Conservation (phyloP, 2,888 invertebrate species). For the Masnerella sp. region DNA sequence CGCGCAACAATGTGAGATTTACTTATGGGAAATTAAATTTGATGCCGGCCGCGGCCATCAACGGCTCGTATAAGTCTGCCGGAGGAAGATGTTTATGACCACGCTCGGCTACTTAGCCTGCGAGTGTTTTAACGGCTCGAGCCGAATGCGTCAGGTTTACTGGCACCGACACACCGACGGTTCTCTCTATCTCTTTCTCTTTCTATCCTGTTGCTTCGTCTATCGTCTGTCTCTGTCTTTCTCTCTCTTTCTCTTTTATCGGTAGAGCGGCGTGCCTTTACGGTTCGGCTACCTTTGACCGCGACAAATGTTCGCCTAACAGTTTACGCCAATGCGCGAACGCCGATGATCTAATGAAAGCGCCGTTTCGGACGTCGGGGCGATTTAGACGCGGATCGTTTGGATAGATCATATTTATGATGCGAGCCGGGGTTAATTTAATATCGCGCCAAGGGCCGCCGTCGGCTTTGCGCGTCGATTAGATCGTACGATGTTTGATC, state of each 20-base stretch:
- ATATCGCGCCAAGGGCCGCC: slow-evolving; percentile 20
- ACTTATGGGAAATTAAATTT: slow-evolving; percentile 74
- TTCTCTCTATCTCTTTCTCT: slow-evolving; percentile 1
- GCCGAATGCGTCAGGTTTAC: slow-evolving; percentile 69
- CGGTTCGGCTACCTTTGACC: slow-evolving; percentile 61
- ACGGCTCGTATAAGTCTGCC: slow-evolving; percentile 73
- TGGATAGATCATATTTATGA: slow-evolving; percentile 37
- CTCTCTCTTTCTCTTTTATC: too few species aligned
- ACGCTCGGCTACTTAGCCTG: slow-evolving; percentile 70
- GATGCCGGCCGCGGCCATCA: slow-evolving; percentile 72
- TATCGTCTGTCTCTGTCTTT: too few species aligned
- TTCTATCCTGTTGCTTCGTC: too few species aligned
- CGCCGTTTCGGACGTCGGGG: slow-evolving; percentile 32
- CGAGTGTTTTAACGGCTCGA: slow-evolving; percentile 55
- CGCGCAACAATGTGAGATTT: slow-evolving; percentile 72
- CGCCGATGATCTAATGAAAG: slow-evolving; percentile 49
- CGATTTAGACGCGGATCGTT: slow-evolving; percentile 38
- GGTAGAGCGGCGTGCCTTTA: slow-evolving; percentile 59
- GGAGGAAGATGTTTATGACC: slow-evolving; percentile 73
- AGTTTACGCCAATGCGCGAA: slow-evolving; percentile 45
- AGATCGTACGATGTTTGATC: slow-evolving; percentile 14
- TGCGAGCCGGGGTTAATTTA: slow-evolving; percentile 29
- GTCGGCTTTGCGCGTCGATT: slow-evolving; percentile 14
- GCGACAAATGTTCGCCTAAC: slow-evolving; percentile 55
- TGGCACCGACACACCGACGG: slow-evolving; percentile 49